Conservation (phyloP, 2,797 vertebrate species). For the Pseudochaenichthys georgianus region DNA sequence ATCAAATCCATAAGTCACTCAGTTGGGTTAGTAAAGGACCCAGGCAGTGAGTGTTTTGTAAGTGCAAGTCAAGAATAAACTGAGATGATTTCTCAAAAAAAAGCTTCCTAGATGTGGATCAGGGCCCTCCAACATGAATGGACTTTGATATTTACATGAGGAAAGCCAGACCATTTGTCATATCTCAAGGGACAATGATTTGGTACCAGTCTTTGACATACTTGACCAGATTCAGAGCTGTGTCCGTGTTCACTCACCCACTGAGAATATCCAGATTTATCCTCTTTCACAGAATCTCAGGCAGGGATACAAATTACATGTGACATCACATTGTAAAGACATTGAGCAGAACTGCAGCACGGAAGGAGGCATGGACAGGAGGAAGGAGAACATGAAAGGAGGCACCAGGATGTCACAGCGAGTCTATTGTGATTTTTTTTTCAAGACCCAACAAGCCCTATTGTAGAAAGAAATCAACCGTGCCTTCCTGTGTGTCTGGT, state of each 20-base stretch:
- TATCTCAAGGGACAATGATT: conserved; percentile 58
- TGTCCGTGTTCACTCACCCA: conserved; percentile 52
- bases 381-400: conserved; percentile 64
- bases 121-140: conserved; percentile 26
- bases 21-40: conserved; percentile 39
- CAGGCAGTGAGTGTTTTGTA: conserved; percentile 36
- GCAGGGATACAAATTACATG: conserved; percentile 65
- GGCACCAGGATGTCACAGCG: conserved; percentile 64
- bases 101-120: conserved; percentile 25
- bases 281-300: conserved; percentile 53
- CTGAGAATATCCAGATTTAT: conserved; percentile 76
- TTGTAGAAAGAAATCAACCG: conserved; percentile 64
- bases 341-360: conserved; percentile 62
- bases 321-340: conserved; percentile 70
- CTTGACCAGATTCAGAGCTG: conserved; percentile 62
- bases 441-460: conserved; percentile 52
- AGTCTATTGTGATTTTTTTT: conserved; percentile 61
- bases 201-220: conserved; percentile 70
- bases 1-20: conserved; percentile 70
- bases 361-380: conserved; percentile 50
- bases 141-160: conserved; percentile 62
- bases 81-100: conserved; percentile 22
- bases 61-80: conserved; percentile 45
- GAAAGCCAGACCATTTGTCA: conserved; percentile 69
- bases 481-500: conserved; percentile 66